Conservation (phyloP, 2,888 invertebrate species). For the Pseudococcus viburni region DNA sequence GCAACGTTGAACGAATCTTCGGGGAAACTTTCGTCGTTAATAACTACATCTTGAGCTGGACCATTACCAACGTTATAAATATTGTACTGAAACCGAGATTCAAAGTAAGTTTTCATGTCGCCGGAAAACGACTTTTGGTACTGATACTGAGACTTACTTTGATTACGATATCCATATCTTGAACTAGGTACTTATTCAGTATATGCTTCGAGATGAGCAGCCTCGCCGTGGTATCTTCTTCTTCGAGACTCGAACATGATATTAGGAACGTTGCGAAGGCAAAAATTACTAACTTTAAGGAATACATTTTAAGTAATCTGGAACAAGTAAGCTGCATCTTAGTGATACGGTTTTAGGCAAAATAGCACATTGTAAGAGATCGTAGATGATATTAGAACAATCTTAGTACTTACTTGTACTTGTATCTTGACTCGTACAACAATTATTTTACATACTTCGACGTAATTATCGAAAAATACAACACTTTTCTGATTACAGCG, state of each 20-base stretch:
- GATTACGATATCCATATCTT: conserved; percentile 95
- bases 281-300: conserved; percentile 25
- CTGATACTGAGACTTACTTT: conserved; percentile 74
- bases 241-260: conserved; percentile 54
- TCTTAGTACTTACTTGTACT: neutral
- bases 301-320: conserved; percentile 57
- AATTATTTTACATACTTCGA: conserved; percentile 15
- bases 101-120: neutral
- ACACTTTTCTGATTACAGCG: neutral
- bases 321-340: neutral
- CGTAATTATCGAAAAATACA: neutral
- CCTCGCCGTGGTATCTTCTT: conserved; percentile 75
- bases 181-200: conserved; percentile 95
- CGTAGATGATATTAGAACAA: neutral
- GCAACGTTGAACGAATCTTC: conserved; percentile 91
- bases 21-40: conserved; percentile 93
- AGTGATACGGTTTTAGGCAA: neutral
- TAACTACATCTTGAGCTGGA: conserved; percentile 89
- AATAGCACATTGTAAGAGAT: neutral
- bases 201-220: conserved; percentile 94
- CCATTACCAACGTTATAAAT: conserved; percentile 93
- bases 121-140: neutral
- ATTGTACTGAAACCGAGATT: conserved; percentile 77
- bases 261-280: conserved; percentile 9
- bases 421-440: neutral